Evolutionary conservation across 1,140 invertebrate species (phyloP), one percentile per base, ranked within the genome.

Genomic region (Sycophila sp.): DNA sequence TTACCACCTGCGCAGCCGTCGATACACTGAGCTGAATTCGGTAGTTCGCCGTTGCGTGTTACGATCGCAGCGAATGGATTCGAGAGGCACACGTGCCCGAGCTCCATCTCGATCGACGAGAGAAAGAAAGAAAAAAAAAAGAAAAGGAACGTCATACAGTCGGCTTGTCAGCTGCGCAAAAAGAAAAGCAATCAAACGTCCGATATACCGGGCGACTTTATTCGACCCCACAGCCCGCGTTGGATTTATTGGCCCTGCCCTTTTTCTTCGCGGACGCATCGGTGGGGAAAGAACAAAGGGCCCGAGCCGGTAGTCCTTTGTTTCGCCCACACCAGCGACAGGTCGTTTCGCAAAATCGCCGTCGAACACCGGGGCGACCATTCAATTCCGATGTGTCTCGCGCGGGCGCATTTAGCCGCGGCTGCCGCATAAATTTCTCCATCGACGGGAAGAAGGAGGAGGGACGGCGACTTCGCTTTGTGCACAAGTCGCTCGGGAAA

Each of bases 241-340:
- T n/a, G n/a, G n/a, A n/a, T n/a, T n/a, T n/a, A n/a, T n/a, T n/a
- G n/a, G n/a, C n/a, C 3, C 11, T 40, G 38, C 38, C 7, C 42
- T 8, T 47, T n/a, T 47, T 19, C 7, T 28, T 53, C 49, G 5
- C 49, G 24, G 13, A 53, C 34, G 62, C 51, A 42, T 56, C 49
- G 24, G 36, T 22, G n/a, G 10, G 8, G 24, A n/a, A 13, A 28
- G 63, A 42, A 65, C 49, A 40, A 65, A 55, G 49, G n/a, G 24
- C 62, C 10, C 49, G 49, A 26, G 26, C 49, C 63, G 32, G 63
- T 65, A 65, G 64, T 58, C 56, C 60, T 68, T 68, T 69, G 66
- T 69, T 56, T 69, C 42, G 66, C 66, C 66, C 56, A 59, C 66
- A n/a, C n/a, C n/a, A n/a, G 66, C 66, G 56, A 69, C 45, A 38